Conservation (phyloP, 2,888 invertebrate genomes). For the Agrochola macilenta region DNA sequence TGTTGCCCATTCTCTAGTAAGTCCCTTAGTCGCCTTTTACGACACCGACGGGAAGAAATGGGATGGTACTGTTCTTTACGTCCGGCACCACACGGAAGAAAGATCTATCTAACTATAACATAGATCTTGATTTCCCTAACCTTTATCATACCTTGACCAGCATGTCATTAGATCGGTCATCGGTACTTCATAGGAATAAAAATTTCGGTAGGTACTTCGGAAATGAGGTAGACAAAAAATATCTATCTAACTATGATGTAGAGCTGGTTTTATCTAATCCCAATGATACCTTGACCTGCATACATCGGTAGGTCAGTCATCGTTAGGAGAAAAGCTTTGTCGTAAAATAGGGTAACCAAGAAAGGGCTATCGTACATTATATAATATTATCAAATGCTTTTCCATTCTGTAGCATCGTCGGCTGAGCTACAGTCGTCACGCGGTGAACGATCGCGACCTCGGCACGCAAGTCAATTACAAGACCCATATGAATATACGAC, state of each 20-base stretch:
- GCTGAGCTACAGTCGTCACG: slow-evolving; percentile 97
- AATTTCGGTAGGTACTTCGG: too few species aligned
- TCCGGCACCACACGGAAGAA: too few species aligned
- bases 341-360: background rate
- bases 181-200: too few species aligned
- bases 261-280: too few species aligned
- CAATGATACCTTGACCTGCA: too few species aligned
- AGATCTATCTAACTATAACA: background rate
- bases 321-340: too few species aligned
- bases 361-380: background rate
- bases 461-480: slow-evolving; percentile 96
- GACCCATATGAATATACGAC: slow-evolving; percentile 97
- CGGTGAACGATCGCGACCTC: slow-evolving; percentile 96
- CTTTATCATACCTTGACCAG: background rate
- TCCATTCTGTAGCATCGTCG: slow-evolving; percentile 94
- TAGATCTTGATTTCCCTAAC: background rate
- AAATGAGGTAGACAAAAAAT: background rate
- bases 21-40: too few species aligned
- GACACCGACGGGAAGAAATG: too few species aligned
- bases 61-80: too few species aligned
- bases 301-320: too few species aligned
- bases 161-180: background rate
- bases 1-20: too few species aligned
- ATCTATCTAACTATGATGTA: background rate
- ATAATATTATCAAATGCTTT: background rate